These are phyloP conservation scores for Sarotherodon lohbergeri DNA, from an alignment of 2,113 vertebrate genomes.

Conservation along the genomic window DNA sequence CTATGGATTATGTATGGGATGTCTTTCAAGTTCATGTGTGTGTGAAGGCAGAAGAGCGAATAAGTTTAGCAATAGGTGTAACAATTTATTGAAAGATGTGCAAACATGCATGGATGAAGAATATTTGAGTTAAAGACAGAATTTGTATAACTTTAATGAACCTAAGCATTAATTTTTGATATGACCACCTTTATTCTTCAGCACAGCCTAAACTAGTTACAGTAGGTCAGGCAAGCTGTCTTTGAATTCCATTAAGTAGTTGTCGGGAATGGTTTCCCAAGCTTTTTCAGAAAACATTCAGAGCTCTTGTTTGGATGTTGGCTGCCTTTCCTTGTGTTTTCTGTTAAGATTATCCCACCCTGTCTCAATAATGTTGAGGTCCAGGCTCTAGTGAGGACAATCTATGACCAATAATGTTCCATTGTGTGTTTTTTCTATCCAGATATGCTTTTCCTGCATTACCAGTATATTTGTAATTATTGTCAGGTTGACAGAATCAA, in stretches of 20 bases:
- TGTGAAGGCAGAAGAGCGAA: rapidly evolving
- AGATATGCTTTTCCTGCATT: neutral
- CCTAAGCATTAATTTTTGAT: neutral
- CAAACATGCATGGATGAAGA: neutral
- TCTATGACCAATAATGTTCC: neutral
- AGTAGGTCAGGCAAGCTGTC: neutral
- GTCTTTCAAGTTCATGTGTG: neutral
- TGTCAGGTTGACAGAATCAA: neutral
- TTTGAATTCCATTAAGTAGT: neutral
- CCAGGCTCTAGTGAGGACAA: neutral
- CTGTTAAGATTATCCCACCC: neutral
- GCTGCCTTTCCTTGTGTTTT: neutral
- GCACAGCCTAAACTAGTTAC: neutral
- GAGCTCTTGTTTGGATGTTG: neutral
- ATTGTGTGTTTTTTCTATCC: neutral
- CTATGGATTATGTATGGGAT: neutral
- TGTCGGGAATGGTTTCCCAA: neutral
- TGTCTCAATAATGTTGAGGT: neutral
- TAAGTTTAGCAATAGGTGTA: neutral
- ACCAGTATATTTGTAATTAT: neutral
- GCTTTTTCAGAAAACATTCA: neutral
- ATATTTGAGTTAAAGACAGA: neutral
- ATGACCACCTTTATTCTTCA: neutral
- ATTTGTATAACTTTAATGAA: neutral
- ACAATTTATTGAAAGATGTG: neutral